phyloP scores from a whole-genome alignment of 2,797 vertebrate species.

The Chromis chromis region DNA sequence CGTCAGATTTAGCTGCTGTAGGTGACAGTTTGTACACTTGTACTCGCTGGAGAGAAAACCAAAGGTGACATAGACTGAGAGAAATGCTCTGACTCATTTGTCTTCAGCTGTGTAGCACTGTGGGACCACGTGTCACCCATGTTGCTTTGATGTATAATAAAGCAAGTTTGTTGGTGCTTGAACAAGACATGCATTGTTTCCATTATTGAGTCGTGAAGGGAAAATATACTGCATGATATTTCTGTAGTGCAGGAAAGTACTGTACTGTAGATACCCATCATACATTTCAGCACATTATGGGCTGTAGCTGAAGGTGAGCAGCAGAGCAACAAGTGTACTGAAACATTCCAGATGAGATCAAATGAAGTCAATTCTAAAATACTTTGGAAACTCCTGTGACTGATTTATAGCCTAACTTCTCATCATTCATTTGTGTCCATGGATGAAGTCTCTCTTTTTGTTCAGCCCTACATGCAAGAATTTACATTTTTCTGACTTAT shows the following conservation, averaged over 20 bases:
- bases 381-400: background rate
- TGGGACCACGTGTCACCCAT: slow-evolving; percentile 19
- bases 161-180: slow-evolving; percentile 38
- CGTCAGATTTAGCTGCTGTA: slow-evolving; percentile 43
- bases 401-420: background rate
- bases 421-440: background rate
- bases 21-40: slow-evolving; percentile 36
- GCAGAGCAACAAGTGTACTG: background rate
- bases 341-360: background rate
- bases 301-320: background rate
- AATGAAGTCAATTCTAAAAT: no score
- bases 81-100: slow-evolving; percentile 26
- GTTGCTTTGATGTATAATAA: slow-evolving; percentile 63
- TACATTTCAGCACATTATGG: background rate
- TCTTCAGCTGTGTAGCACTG: slow-evolving; percentile 23
- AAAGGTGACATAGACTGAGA: slow-evolving; percentile 17
- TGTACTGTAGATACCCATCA: background rate
- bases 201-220: slow-evolving; percentile 11
- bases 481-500: background rate
- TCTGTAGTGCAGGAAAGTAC: background rate
- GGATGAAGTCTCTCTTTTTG: background rate
- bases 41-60: slow-evolving; percentile 21
- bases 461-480: no score
- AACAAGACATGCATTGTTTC: slow-evolving; percentile 8
- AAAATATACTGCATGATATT: background rate